These are phyloP conservation scores for Prunella fulvescens DNA, from an alignment of 2,113 vertebrate species.

Conservation along the genomic window DNA sequence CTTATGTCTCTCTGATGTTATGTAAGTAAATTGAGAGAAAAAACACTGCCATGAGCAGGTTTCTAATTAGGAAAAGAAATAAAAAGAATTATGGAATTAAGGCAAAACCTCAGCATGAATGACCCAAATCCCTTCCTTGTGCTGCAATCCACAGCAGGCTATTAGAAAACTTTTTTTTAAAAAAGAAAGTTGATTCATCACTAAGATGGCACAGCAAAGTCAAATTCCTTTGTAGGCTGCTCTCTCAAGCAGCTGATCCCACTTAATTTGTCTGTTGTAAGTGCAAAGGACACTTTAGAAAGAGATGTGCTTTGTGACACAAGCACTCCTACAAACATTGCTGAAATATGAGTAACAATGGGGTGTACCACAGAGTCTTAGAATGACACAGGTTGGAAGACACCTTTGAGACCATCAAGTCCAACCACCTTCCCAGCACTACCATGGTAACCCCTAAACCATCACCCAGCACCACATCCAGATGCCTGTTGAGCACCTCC, in stretches of 20 bases:
- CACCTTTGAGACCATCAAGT: background rate
- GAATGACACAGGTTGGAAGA: background rate
- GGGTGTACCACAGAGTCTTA: background rate
- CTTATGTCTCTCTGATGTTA: slow-evolving; percentile 6
- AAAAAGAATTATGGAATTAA: slow-evolving; percentile 51
- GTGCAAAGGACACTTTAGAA: background rate
- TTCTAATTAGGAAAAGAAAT: slow-evolving; percentile 53
- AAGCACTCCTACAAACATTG: background rate
- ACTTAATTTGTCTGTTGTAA: background rate
- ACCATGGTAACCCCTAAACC: background rate
- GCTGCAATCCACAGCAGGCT: background rate
- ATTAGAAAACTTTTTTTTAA: background rate
- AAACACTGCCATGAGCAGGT: background rate
- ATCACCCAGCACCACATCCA: background rate
- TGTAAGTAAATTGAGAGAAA: slow-evolving; percentile 25
- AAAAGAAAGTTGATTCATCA: background rate
- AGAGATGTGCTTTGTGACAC: background rate
- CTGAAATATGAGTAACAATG: background rate
- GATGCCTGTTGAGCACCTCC: background rate
- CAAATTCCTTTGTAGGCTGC: background rate
- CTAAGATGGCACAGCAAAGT: background rate
- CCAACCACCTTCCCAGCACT: background rate
- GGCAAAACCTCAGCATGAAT: slow-evolving; percentile 39
- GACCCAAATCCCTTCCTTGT: slow-evolving; percentile 51
- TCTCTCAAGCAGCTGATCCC: background rate